These are phyloP conservation scores for Nesogale talazaci DNA, from an alignment of 2,113 vertebrate species.

Conservation along the genomic window DNA sequence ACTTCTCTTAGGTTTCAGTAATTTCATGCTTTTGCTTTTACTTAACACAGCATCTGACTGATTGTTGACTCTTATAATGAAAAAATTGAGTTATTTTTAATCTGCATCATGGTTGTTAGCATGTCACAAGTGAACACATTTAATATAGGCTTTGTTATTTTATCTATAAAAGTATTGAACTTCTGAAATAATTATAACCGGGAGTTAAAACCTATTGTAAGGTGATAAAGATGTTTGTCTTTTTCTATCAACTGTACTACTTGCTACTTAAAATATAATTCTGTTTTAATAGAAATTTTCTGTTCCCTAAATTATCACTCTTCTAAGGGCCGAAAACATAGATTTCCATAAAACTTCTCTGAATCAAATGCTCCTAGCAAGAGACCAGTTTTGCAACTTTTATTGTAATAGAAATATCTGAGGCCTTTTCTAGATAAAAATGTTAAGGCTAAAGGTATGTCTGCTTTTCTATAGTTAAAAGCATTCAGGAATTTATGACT, in stretches of 20 bases:
- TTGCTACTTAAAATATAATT: too few species aligned
- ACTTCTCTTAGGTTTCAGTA: background rate
- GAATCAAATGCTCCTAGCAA: background rate
- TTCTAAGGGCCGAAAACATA: background rate
- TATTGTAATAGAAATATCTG: rapidly evolving
- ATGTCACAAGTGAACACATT: background rate
- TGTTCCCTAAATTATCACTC: too few species aligned
- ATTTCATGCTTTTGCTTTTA: background rate
- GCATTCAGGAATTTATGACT: background rate
- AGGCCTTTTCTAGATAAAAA: background rate
- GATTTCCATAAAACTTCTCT: background rate
- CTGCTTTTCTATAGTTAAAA: background rate
- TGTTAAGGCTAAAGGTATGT: background rate
- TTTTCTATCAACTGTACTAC: too few species aligned
- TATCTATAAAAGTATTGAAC: background rate
- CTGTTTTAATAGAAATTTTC: too few species aligned
- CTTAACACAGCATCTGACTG: too few species aligned
- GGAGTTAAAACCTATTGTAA: too few species aligned
- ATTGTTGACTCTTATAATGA: rapidly evolving
- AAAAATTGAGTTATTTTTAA: background rate
- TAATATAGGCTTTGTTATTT: background rate
- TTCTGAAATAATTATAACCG: background rate
- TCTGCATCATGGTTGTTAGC: rapidly evolving
- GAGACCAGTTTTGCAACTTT: background rate
- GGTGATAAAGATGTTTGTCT: too few species aligned